A percentile compares a stretch with the other conserved stretches of the same genome.
Conservation (phyloP, 2,113 vertebrate species). For the Toxostoma redivivum region DNA sequence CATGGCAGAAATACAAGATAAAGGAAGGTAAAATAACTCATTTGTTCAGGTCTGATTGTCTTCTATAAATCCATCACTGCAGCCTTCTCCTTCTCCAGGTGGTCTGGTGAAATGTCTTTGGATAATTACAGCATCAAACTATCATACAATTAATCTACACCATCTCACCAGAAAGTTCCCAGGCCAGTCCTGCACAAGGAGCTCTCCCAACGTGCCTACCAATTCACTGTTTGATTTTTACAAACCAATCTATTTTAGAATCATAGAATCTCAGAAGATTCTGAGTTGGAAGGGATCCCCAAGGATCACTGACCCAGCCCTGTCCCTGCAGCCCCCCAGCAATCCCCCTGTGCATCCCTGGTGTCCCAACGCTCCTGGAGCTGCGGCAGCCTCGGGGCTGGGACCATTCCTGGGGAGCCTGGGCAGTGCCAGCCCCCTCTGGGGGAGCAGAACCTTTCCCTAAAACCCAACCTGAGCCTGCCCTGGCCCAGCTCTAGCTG, state of each 20-base stretch:
- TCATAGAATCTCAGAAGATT: not conserved
- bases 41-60: not conserved
- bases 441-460: not conserved
- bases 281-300: not conserved
- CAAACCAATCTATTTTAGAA: not conserved
- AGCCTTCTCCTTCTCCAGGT: not conserved
- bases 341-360: not conserved
- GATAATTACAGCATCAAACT: not conserved
- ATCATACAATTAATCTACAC: not conserved
- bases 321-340: not conserved
- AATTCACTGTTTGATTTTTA: not conserved
- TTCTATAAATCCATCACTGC: not conserved
- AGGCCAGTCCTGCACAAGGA: not conserved
- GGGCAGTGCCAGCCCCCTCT: not conserved
- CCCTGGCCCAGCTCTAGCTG: accelerated
- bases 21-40: not conserved
- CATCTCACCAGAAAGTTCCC: not conserved
- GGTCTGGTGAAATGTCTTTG: not conserved
- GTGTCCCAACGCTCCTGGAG: not conserved
- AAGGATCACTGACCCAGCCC: not conserved
- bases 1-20: not conserved
- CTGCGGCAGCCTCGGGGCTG: not conserved
- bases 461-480: accelerated
- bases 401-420: not conserved
- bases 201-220: not conserved